phyloP scores from a whole-genome alignment of 2,797 vertebrate genomes.

The Vespertilio murinus region DNA sequence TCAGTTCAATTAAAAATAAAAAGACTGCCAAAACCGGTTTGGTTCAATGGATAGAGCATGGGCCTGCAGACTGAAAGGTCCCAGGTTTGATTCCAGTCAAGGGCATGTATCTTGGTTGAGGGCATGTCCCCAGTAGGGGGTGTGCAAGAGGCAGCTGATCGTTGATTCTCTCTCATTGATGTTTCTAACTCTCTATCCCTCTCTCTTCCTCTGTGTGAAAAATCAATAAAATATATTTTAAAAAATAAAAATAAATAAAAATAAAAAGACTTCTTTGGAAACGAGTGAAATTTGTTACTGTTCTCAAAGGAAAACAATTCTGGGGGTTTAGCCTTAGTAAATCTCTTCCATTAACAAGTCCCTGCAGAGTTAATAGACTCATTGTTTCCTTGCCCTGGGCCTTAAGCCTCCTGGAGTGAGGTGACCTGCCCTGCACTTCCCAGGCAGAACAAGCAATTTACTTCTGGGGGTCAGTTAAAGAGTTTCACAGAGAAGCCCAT shows the following conservation, averaged over 20 bases:
- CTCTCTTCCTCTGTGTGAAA: too few relatives aligned
- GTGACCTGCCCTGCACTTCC: fast-evolving
- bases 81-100: too few relatives aligned
- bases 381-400: neutral
- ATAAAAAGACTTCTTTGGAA: neutral
- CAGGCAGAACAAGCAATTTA: neutral
- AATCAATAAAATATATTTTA: too few relatives aligned
- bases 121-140: too few relatives aligned
- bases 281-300: slow-evolving; percentile 34
- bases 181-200: too few relatives aligned
- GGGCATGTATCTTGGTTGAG: too few relatives aligned
- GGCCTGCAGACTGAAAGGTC: too few relatives aligned
- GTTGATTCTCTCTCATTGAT: too few relatives aligned
- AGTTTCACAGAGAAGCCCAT: neutral
- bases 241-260: too few relatives aligned
- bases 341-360: neutral
- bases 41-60: too few relatives aligned
- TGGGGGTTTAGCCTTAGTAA: neutral
- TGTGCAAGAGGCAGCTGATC: too few relatives aligned
- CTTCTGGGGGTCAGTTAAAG: neutral
- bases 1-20: neutral
- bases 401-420: neutral
- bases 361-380: neutral
- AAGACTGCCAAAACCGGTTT: too few relatives aligned
- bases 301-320: neutral